Conservation (phyloP, 1,140 invertebrate genomes). For the Trissolcus basalis region DNA sequence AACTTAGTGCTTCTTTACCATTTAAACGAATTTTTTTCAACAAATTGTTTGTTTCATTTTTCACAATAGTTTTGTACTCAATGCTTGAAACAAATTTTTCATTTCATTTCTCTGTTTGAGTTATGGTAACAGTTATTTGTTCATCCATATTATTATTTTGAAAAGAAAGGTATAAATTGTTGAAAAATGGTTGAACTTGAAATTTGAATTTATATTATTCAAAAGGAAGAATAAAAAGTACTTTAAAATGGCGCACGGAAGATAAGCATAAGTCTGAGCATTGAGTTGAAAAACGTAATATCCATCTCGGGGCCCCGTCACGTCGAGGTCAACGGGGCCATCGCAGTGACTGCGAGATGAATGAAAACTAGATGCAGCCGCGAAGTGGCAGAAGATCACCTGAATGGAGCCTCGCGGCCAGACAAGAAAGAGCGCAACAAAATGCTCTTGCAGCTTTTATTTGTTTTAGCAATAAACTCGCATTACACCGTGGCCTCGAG, state of each 20-base stretch:
- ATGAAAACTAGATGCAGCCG: slow-evolving; percentile 67
- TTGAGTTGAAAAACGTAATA: slow-evolving; percentile 62
- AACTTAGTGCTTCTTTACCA: no score
- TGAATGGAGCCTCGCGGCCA: slow-evolving; percentile 65
- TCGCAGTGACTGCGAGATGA: slow-evolving; percentile 66
- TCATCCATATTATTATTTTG: no score
- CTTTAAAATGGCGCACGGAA: slow-evolving; percentile 21
- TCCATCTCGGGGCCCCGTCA: slow-evolving; percentile 65
- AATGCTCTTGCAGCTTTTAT: slow-evolving; percentile 55
- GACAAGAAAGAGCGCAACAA: slow-evolving; percentile 44
- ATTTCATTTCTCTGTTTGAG: no score
- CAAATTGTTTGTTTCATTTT: no score
- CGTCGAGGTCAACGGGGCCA: slow-evolving; percentile 68
- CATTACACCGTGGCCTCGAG: slow-evolving; percentile 50
- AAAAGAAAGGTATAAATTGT: no score
- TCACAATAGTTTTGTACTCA: no score
- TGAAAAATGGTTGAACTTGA: no score
- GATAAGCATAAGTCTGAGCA: slow-evolving; percentile 50
- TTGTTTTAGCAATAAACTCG: slow-evolving; percentile 40
- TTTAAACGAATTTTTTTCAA: no score
- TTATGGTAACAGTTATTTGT: no score
- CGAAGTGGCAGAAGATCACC: slow-evolving; percentile 62
- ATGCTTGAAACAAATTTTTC: no score
- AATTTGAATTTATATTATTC: not conserved
- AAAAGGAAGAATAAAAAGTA: slow-evolving; percentile 14